Conservation (phyloP, 2,113 vertebrate genomes). For the Gallinago undulata region DNA sequence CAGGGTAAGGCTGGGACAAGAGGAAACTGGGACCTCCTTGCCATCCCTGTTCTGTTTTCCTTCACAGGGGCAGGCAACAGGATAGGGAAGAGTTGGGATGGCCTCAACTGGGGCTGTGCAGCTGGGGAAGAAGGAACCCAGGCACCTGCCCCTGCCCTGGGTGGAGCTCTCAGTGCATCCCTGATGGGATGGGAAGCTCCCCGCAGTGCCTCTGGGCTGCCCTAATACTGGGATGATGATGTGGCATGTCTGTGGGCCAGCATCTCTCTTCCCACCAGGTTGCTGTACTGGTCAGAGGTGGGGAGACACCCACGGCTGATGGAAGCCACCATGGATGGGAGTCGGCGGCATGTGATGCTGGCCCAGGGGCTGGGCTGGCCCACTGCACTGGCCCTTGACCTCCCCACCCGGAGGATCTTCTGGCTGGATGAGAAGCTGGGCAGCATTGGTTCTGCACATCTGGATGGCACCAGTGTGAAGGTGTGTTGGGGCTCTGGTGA, state of each 20-base stretch:
- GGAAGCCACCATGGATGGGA: constrained; percentile 87
- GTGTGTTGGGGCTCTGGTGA: constrained; percentile 50
- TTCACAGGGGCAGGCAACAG: background rate
- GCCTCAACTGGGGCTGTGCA: background rate
- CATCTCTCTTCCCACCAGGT: constrained; percentile 55
- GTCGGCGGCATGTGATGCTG: constrained; percentile 75
- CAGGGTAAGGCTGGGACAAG: constrained; percentile 75
- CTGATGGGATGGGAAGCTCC: background rate
- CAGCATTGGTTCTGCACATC: constrained; percentile 80
- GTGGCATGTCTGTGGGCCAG: background rate
- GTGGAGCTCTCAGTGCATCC: background rate
- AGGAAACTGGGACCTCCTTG: background rate
- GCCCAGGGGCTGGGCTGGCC: constrained; percentile 81
- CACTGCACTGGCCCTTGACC: constrained; percentile 83
- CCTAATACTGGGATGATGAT: background rate
- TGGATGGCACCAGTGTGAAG: constrained; percentile 81
- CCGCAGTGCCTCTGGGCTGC: background rate
- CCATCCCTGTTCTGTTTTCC: background rate
- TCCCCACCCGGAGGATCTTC: constrained; percentile 81
- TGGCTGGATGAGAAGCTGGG: constrained; percentile 90
- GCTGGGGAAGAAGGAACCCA: background rate
- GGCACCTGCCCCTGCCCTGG: background rate
- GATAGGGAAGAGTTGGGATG: background rate
- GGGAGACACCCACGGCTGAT: constrained; percentile 82
- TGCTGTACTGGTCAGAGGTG: constrained; percentile 92